Conservation (phyloP, 1,140 invertebrate genomes). For the Bombus difficillimus region DNA sequence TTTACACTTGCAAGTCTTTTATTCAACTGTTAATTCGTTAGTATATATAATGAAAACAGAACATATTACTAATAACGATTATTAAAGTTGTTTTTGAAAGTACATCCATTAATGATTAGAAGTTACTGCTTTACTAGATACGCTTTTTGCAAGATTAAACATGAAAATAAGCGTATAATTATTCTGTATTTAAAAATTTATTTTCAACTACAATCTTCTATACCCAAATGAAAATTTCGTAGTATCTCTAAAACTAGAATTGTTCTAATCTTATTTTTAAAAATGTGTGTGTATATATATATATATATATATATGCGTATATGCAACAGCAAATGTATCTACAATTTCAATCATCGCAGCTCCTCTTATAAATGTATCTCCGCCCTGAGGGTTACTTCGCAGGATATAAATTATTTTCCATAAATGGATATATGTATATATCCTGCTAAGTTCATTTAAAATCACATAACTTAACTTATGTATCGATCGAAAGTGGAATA, state of each 20-base stretch:
- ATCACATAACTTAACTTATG: conserved; percentile 65
- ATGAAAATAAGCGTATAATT: neutral
- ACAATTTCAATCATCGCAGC: conserved; percentile 25
- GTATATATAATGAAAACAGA: neutral
- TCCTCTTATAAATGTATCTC: conserved; percentile 39
- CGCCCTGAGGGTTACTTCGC: conserved; percentile 24
- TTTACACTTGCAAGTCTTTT: conserved; percentile 35
- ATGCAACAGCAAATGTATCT: conserved; percentile 39
- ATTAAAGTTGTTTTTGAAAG: neutral
- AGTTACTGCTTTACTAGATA: neutral
- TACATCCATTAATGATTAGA: conserved; percentile 8
- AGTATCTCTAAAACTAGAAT: neutral
- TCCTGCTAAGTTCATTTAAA: conserved; percentile 53
- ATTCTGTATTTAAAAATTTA: neutral
- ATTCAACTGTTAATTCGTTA: neutral
- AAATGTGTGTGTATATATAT: neutral
- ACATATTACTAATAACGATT: neutral
- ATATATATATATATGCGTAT: conserved; percentile 6
- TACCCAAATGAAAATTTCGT: neutral
- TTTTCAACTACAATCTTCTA: neutral
- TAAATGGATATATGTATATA: conserved; percentile 31
- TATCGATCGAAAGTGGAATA: conserved; percentile 69
- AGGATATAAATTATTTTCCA: conserved; percentile 49
- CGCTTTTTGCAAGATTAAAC: neutral
- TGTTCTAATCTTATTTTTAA: neutral